Conservation (phyloP, 1,140 invertebrate species). For the Diachasmimorpha longicaudata region DNA sequence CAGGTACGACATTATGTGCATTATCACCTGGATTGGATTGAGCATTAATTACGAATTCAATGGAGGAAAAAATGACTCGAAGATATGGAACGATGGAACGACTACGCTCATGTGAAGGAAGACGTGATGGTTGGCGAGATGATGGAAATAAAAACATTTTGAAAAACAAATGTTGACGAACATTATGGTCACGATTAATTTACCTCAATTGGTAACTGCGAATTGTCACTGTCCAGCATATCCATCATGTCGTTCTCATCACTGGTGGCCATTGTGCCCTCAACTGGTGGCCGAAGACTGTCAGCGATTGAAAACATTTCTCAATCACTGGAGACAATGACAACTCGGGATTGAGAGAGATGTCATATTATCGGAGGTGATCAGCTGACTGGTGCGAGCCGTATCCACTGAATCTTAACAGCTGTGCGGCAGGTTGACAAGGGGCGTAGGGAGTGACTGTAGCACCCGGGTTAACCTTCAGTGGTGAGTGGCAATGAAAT, state of each 20-base stretch:
- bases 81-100: too few relatives aligned
- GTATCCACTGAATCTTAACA: slow-evolving; percentile 9
- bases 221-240: neutral
- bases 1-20: slow-evolving; percentile 69
- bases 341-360: neutral
- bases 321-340: neutral
- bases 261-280: neutral
- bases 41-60: slow-evolving; percentile 11
- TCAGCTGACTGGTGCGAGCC: slow-evolving; percentile 4
- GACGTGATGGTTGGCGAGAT: neutral
- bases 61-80: neutral
- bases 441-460: neutral
- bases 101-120: neutral
- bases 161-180: neutral
- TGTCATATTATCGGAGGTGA: slow-evolving; percentile 5
- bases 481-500: too few relatives aligned
- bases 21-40: slow-evolving; percentile 65
- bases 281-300: slow-evolving; percentile 11
- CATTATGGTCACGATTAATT: neutral
- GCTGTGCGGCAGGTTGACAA: neutral
- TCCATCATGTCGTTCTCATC: neutral
- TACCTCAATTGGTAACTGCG: slow-evolving; percentile 18
- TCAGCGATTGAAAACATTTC: neutral
- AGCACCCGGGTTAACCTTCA: too few relatives aligned
- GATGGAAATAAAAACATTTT: too few relatives aligned